Percentiles rank a stretch among this genome's conserved stretches.
phyloP scores from a whole-genome alignment of 2,113 vertebrate species.

The Pedetes capensis region DNA sequence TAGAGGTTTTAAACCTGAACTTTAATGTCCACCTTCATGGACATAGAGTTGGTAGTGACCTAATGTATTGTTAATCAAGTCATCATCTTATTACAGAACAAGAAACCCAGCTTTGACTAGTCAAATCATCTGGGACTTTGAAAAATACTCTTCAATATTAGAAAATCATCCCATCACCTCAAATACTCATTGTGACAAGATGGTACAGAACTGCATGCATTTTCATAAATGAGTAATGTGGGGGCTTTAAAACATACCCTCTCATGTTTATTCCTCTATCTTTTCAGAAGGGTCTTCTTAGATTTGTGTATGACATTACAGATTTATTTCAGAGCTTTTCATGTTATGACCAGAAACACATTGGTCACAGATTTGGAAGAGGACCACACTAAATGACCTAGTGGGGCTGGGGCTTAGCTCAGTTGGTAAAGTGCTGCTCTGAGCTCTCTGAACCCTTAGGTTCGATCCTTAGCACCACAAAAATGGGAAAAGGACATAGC shows the following conservation, averaged over 20 bases:
- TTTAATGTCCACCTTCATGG: background rate
- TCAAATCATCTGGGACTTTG: background rate
- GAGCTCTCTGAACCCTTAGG: too few relatives aligned
- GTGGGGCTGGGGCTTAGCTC: too few relatives aligned
- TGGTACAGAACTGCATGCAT: background rate
- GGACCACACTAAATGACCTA: too few relatives aligned
- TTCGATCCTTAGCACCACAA: too few relatives aligned
- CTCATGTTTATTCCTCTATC: background rate
- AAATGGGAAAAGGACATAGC: too few relatives aligned
- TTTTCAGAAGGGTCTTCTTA: background rate
- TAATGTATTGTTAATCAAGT: background rate
- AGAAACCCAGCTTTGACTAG: background rate
- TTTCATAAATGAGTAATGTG: too few relatives aligned
- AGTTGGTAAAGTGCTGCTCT: too few relatives aligned
- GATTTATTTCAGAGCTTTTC: background rate
- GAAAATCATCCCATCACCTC: background rate
- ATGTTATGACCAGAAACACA: background rate
- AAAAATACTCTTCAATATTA: background rate
- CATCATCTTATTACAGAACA: background rate
- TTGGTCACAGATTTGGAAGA: background rate
- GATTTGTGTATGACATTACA: background rate
- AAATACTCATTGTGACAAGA: background rate
- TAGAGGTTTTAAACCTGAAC: background rate
- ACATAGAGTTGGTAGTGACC: background rate
- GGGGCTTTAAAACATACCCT: background rate